Percentiles rank a stretch among this genome's conserved stretches.
Evolutionary conservation across 1,140 invertebrate genomes (phyloP).

Genomic region (Danaus melanippus): DNA sequence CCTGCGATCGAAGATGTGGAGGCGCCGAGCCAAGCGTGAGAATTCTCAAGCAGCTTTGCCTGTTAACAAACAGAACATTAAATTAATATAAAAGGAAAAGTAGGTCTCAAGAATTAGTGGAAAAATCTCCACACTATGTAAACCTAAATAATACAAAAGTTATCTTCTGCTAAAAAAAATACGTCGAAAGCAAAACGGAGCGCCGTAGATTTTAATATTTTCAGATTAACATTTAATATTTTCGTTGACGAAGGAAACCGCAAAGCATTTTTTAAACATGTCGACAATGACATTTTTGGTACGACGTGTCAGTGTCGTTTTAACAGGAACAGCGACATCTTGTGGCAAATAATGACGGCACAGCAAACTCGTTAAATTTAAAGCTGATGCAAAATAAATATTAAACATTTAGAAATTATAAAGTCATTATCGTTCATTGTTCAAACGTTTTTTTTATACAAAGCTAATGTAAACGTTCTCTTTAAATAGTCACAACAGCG

Average conservation of each 20-base stretch:
- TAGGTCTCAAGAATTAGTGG: no score
- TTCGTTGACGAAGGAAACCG: conserved; percentile 15
- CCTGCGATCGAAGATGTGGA: conserved; percentile 89
- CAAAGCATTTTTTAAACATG: conserved; percentile 28
- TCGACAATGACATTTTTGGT: conserved; percentile 21
- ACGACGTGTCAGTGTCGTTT: conserved; percentile 20
- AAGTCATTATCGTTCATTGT: no score
- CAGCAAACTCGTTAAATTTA: no score
- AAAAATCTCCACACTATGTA: neutral
- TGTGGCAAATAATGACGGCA: conserved; percentile 11
- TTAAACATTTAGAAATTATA: no score
- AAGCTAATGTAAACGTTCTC: no score
- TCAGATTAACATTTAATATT: conserved; percentile 15
- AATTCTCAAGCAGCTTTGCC: conserved; percentile 91
- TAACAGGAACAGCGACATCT: conserved; percentile 16
- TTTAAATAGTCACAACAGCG: no score
- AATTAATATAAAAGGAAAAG: conserved; percentile 5
- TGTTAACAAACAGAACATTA: conserved; percentile 75
- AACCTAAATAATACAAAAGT: neutral
- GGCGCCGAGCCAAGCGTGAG: conserved; percentile 90
- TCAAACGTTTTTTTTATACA: no score
- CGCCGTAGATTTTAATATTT: conserved; percentile 14
- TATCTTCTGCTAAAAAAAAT: conserved; percentile 3
- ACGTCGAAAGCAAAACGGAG: conserved; percentile 18
- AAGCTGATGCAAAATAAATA: no score